These are phyloP conservation scores for Diadema setosum DNA, from an alignment of 35 echinoderm and acorn worm genomes.

Conservation along the genomic window DNA sequence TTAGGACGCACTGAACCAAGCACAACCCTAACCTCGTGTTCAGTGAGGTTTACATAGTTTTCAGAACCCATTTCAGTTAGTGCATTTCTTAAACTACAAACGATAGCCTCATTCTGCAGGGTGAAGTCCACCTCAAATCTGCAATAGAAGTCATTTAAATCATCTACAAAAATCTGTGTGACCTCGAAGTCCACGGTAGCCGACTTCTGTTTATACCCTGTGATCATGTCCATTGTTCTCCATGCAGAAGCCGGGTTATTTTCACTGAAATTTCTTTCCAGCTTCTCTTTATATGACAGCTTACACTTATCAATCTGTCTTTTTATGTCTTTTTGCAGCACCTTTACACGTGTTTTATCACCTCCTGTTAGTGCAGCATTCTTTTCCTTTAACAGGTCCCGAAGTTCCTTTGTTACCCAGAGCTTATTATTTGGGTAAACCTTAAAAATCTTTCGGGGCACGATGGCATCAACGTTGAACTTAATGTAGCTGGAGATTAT, in stretches of 20 bases:
- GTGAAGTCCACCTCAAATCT: neutral
- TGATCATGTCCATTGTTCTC: neutral
- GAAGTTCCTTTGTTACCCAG: constrained; percentile 46
- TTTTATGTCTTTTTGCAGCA: constrained; percentile 36
- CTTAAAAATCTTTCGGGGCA: neutral
- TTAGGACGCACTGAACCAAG: neutral
- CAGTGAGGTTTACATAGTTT: too few species aligned
- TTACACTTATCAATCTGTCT: constrained; percentile 6
- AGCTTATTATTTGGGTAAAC: constrained; percentile 50
- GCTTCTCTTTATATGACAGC: constrained; percentile 18
- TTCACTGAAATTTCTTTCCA: too few species aligned
- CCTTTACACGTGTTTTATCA: neutral
- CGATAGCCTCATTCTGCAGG: neutral
- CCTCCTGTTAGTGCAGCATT: constrained; percentile 10
- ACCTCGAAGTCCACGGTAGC: neutral
- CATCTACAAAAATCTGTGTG: neutral
- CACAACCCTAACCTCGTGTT: neutral
- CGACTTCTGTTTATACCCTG: neutral
- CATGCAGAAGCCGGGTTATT: neutral
- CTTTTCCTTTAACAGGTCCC: constrained; percentile 32
- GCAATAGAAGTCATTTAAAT: neutral
- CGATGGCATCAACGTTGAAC: neutral
- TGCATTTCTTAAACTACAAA: neutral
- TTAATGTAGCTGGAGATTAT: too few species aligned
- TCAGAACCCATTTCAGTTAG: neutral